These are phyloP conservation scores for Sceliomorpha sp. DNA, from an alignment of 2,888 invertebrate genomes.

Conservation along the genomic window DNA sequence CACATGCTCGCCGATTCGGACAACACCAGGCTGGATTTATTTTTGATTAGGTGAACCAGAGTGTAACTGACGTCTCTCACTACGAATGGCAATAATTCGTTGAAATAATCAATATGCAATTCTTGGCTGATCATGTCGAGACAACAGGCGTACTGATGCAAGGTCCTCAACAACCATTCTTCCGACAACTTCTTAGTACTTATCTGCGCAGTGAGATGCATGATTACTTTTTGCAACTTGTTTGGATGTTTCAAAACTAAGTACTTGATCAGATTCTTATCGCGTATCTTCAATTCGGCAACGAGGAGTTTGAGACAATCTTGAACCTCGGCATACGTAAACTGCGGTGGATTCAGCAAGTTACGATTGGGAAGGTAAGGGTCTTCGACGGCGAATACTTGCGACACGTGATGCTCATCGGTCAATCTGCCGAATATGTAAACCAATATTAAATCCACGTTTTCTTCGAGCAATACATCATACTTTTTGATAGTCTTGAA, in stretches of 20 bases:
- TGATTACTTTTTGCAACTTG: conserved; percentile 82
- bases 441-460: conserved; percentile 74
- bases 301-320: conserved; percentile 81
- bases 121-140: conserved; percentile 79
- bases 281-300: conserved; percentile 76
- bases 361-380: conserved; percentile 62
- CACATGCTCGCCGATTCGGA: conserved; percentile 71
- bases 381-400: conserved; percentile 75
- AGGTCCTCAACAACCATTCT: conserved; percentile 78
- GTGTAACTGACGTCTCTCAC: conserved; percentile 83
- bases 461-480: conserved; percentile 65
- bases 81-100: conserved; percentile 82
- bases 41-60: conserved; percentile 82
- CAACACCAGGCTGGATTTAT: conserved; percentile 68
- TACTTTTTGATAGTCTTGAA: conserved; percentile 65
- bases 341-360: conserved; percentile 55
- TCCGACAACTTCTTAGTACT: conserved; percentile 78
- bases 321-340: conserved; percentile 77
- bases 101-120: conserved; percentile 71
- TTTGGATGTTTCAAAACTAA: conserved; percentile 77
- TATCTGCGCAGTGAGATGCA: conserved; percentile 81
- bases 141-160: conserved; percentile 83
- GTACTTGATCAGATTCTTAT: conserved; percentile 53
- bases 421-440: conserved; percentile 70
- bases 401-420: conserved; percentile 80